Conservation (phyloP, 2,888 invertebrate genomes). For the Sphaerophoria taeniata region DNA sequence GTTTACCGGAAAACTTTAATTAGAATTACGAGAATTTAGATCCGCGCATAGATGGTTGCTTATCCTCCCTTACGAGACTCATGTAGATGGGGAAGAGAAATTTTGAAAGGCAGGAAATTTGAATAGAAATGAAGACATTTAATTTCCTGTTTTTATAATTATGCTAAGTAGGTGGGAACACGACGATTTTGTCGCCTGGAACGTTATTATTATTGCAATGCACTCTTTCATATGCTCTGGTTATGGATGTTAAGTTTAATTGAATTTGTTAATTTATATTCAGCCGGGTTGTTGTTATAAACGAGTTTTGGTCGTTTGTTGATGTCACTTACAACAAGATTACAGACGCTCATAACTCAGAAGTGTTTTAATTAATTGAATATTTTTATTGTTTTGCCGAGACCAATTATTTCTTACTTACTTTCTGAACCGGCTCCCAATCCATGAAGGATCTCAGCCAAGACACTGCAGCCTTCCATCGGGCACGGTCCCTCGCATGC, state of each 20-base stretch:
- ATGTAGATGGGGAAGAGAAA: neutral
- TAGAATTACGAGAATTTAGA: constrained; percentile 69
- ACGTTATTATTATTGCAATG: constrained; percentile 38
- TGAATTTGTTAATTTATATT: constrained; percentile 13
- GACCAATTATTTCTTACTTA: too few relatives aligned
- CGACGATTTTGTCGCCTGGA: constrained; percentile 49
- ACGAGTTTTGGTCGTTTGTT: too few relatives aligned
- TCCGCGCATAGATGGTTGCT: constrained; percentile 17
- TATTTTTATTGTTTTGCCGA: too few relatives aligned
- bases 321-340: too few relatives aligned
- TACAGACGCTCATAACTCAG: too few relatives aligned
- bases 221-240: constrained; percentile 50
- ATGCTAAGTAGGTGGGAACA: constrained; percentile 63
- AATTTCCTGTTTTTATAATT: constrained; percentile 70
- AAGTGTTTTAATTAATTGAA: too few relatives aligned
- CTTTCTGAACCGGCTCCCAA: too few relatives aligned
- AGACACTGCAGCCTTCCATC: too few relatives aligned
- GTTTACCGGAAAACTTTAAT: constrained; percentile 73
- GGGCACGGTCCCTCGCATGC: too few relatives aligned
- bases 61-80: neutral
- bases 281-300: neutral
- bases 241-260: constrained; percentile 41
- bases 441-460: too few relatives aligned
- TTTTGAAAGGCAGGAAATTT: constrained; percentile 56
- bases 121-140: constrained; percentile 69